Conservation (phyloP, 2,888 invertebrate species). For the Noctua pronuba region DNA sequence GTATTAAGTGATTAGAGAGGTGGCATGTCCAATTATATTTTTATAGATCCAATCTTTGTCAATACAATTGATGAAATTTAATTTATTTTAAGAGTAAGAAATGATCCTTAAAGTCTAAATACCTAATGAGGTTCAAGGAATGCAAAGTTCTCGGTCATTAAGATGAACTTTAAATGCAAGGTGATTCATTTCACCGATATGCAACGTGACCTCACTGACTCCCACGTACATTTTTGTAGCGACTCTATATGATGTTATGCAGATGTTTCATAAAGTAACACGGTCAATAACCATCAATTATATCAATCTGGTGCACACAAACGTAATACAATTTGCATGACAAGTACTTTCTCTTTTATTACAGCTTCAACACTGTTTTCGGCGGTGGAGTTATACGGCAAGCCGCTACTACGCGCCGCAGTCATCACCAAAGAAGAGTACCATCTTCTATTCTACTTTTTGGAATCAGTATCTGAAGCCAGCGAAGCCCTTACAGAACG, state of each 20-base stretch:
- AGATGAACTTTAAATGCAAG: conserved; percentile 80
- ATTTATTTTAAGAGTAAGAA: neutral
- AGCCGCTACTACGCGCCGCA: conserved; percentile 89
- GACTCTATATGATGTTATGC: conserved; percentile 58
- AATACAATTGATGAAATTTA: conserved; percentile 12
- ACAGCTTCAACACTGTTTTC: conserved; percentile 90
- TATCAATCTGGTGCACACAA: conserved; percentile 64
- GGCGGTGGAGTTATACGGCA: conserved; percentile 92
- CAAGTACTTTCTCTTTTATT: conserved; percentile 78
- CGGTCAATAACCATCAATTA: conserved; percentile 64
- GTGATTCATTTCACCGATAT: conserved; percentile 78
- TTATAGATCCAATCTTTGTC: conserved; percentile 26
- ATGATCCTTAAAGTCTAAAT: neutral
- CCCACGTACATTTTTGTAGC: conserved; percentile 73
- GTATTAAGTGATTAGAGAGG: conserved; percentile 60
- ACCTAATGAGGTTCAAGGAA: conserved; percentile 40
- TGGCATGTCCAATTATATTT: conserved; percentile 42
- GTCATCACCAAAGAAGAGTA: conserved; percentile 89
- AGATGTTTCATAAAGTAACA: conserved; percentile 65
- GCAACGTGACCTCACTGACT: conserved; percentile 76
- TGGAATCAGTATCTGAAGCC: conserved; percentile 88
- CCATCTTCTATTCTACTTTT: conserved; percentile 88
- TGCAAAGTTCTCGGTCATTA: conserved; percentile 80
- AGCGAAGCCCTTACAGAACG: conserved; percentile 87
- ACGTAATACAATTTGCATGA: conserved; percentile 65